Evolutionary conservation across 2,113 vertebrate genomes (phyloP).

Genomic region (Papio anubis): DNA sequence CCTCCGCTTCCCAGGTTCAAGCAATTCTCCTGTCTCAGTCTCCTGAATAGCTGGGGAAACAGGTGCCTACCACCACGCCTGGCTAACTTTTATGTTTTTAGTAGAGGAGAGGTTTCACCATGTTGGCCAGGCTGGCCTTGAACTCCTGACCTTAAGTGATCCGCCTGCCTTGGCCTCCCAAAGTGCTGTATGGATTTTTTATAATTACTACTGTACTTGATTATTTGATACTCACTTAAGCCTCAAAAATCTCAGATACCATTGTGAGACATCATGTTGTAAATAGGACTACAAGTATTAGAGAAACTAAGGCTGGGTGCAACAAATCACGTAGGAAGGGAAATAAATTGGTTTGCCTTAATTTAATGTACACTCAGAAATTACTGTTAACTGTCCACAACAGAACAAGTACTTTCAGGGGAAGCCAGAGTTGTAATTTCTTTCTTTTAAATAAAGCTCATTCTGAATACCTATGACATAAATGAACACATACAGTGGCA

Average conservation of each 20-base stretch:
- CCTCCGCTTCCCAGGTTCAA: not conserved
- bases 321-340: not conserved
- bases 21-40: not conserved
- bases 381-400: not conserved
- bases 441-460: not conserved
- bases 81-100: not conserved
- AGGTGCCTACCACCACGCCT: not conserved
- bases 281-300: not conserved
- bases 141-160: not conserved
- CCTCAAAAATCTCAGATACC: not conserved
- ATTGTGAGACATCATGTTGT: not conserved
- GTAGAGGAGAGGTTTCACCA: not conserved
- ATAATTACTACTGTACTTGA: not conserved
- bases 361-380: not conserved
- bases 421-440: not conserved
- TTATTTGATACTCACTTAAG: not conserved
- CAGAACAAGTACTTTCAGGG: not conserved
- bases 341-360: not conserved
- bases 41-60: not conserved
- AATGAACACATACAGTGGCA: not conserved
- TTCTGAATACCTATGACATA: not conserved
- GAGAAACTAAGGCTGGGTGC: not conserved
- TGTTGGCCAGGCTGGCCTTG: not conserved
- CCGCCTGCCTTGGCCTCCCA: not conserved
- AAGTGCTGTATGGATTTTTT: not conserved